Evolutionary conservation across 2,113 vertebrate genomes (phyloP), one percentile per base, ranked within the genome.

Genomic region (Pachyramphus minor): DNA sequence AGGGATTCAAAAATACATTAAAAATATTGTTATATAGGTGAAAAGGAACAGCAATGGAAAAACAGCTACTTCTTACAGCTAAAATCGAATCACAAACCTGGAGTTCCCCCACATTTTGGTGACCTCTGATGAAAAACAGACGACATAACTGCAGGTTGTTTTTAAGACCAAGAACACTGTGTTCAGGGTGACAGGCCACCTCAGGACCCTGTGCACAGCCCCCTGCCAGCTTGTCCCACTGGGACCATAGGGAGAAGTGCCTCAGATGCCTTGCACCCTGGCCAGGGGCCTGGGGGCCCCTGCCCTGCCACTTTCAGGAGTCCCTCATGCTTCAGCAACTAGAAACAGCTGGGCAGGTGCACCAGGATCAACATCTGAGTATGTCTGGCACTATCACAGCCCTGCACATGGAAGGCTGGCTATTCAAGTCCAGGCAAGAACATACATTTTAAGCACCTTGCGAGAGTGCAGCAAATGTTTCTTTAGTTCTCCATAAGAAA

Each of bases 31-130:
- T 96, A 75, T 64, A 86, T 35, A 81, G 24, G 67, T 91, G 86
- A 41, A 96, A 95, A 93, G 97, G 92, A 81, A 30, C 73, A 96
- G 67, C 95, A 95, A 96, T 95, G 89, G 84, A 96, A 97, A 97
- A 97, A 47, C 37, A 94, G 91, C 77, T 96, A 66, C 94, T 96
- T 96, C 88, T 96, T 96, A 94, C 14, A 24, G 91, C 89, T 96
- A 94, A 95, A 86, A 96, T 37, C 94, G 92, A 95, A 97, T 81
- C 89, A 96, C 92, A 96, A 97, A 94, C 91, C 73, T 95, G 87
- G 78, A 96, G 68, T 59, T 96, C 78, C 95, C 86, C 84, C 66
- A 68, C 67, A 91, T 87, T 97, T 97, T 94, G 88, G 77, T 95
- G 95, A 93, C 85, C 87, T 95, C 96, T 87, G 21, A 95, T 33